A percentile compares a stretch with the other conserved stretches of the same genome.
These are phyloP conservation scores for Apogon talboti DNA, from an alignment of 2,797 vertebrate species.

Conservation along the genomic window DNA sequence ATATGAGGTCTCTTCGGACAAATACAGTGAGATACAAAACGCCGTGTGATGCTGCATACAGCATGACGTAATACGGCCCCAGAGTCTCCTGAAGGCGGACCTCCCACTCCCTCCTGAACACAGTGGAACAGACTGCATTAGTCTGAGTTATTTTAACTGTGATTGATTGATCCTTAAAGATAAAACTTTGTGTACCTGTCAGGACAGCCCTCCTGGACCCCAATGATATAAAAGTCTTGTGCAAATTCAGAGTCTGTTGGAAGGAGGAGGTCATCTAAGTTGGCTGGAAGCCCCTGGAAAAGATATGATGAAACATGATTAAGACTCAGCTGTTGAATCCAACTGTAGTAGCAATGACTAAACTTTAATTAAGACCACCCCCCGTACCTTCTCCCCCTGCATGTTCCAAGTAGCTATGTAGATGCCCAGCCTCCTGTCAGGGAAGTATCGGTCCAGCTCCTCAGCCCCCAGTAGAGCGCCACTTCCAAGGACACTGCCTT, in stretches of 20 bases:
- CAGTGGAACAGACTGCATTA: neutral
- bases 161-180: neutral
- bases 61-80: slow-evolving; percentile 94
- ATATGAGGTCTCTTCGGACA: slow-evolving; percentile 95
- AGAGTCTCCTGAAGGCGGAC: slow-evolving; percentile 93
- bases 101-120: slow-evolving; percentile 94
- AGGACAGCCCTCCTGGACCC: slow-evolving; percentile 96
- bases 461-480: slow-evolving; percentile 94
- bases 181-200: slow-evolving; percentile 85
- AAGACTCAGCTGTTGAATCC: neutral
- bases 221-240: slow-evolving; percentile 95
- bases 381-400: slow-evolving; percentile 93
- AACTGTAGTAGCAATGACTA: no score
- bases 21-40: slow-evolving; percentile 93
- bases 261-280: slow-evolving; percentile 93
- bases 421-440: slow-evolving; percentile 87
- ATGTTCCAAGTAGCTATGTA: slow-evolving; percentile 98
- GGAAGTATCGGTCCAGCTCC: slow-evolving; percentile 95
- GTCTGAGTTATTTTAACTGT: neutral
- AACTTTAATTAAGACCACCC: neutral
- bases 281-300: slow-evolving; percentile 88
- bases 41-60: slow-evolving; percentile 91
- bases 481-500: slow-evolving; percentile 92
- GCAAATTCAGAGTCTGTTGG: slow-evolving; percentile 92
- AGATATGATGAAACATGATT: slow-evolving; percentile 15